Evolutionary conservation across 2,797 vertebrate genomes (phyloP), one percentile per base, ranked within the genome.

Genomic region (Sylvia borin): DNA sequence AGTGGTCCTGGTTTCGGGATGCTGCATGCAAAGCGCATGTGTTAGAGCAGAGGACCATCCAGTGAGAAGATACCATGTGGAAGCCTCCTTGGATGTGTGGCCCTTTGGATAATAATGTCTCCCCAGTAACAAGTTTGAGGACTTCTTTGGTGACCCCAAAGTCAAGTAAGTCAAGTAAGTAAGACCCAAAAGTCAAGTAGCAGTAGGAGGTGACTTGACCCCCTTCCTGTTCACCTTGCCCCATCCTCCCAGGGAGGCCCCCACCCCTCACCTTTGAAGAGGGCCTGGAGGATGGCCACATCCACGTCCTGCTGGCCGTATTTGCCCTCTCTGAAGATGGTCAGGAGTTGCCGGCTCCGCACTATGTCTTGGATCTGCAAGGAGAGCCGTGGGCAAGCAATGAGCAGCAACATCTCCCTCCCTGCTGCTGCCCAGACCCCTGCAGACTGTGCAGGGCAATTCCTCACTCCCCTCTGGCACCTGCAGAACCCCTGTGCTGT

Each of bases 351-450:
- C 43, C 94, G 96, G 95, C 97, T 98, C 83, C 98, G 96, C 84
- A 99, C 98, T 4, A 99, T 99, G 95, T 99, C 99, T 79, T 99
- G 99, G 96, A 99, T 99, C 99, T 99, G 95, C 57, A 83, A 86
- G 16, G 50, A 87, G 92, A 61, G 26, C 14, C 20, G 0, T 22
- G 7, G 21, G 53, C 80, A 80, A 92, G 76, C 18, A 11, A 8
- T 19, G 18, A 65, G 1, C 53, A 79, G 11, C 70, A 77, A n/a
- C 50, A 58, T 4, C 62, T 85, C 61, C 60, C 51, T 82, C 32
- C 42, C 50, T 53, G 45, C 16, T 0, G 1, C 65, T 67, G 61
- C 50, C 83, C 4, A 55, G 57, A 7, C 20, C n/a, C 53, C 29
- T 67, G 26, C 34, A 36, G 36, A 7, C 67, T 31, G 9, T 4